Evolutionary conservation across 2,113 vertebrate genomes (phyloP).

Genomic region (Solea senegalensis): DNA sequence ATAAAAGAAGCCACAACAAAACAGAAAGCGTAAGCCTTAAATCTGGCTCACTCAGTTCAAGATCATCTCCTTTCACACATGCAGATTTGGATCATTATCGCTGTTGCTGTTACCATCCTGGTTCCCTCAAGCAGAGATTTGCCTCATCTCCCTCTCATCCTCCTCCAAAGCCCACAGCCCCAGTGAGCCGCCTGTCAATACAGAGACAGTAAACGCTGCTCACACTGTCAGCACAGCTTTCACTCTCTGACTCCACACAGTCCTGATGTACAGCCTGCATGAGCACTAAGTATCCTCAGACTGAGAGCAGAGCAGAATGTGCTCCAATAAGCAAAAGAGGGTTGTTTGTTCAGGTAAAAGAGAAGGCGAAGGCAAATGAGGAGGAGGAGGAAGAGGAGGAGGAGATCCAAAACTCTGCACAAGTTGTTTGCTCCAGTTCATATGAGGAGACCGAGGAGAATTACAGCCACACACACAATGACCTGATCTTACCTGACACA

Average conservation of each 20-base stretch:
- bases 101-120: slow-evolving; percentile 38
- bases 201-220: slow-evolving; percentile 38
- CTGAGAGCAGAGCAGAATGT: neutral
- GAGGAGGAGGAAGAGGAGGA: neutral
- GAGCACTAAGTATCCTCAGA: slow-evolving; percentile 3
- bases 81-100: slow-evolving; percentile 39
- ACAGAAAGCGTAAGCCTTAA: neutral
- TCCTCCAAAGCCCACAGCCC: slow-evolving; percentile 32
- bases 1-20: neutral
- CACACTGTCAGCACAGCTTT: slow-evolving; percentile 32
- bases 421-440: slow-evolving; percentile 50
- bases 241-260: slow-evolving; percentile 15
- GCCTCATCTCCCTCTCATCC: slow-evolving; percentile 60
- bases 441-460: neutral
- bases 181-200: slow-evolving; percentile 46
- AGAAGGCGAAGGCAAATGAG: neutral
- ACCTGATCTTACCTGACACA: slow-evolving; percentile 53
- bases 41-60: slow-evolving; percentile 32
- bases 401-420: slow-evolving; percentile 51
- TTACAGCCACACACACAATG: neutral
- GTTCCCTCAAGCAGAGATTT: slow-evolving; percentile 61
- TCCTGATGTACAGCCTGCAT: neutral
- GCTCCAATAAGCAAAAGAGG: neutral
- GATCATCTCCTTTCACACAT: slow-evolving; percentile 36
- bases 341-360: neutral